Base-by-base conservation (phyloP, 2,113 vertebrate genomes). In the Accipiter cooperii region DNA sequence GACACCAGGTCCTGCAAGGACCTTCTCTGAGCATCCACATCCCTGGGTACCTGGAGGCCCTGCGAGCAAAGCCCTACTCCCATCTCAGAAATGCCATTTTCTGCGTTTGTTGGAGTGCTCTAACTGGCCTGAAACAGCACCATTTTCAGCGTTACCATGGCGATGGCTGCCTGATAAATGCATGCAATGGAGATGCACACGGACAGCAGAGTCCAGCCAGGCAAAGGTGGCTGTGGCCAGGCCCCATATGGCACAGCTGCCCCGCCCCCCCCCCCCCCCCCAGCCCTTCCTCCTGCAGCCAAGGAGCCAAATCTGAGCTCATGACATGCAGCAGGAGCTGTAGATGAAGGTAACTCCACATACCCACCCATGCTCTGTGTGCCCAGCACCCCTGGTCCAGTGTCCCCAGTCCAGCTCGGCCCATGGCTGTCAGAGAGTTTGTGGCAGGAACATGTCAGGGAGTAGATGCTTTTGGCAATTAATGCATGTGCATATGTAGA, bases 141-240 rank as follows among this genome's bases (percentile, higher is more conserved):
- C 87, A 89, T 91, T 84, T 81, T 46, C 78, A 89, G 79, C 0
- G 91, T 97, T 96, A 17, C 96, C 96, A 95, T 97, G 96, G 96
- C 2, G 2, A 97, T 75, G 61, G 55, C 51, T 76, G 77, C 55
- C 84, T 91, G 38, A 10, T 6, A 58, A 66, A 75, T 2, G 12
- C 1, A 0, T 21, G 71, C 64, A 38, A 4, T 31, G 68, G 77
- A 16, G 54, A 54, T 66, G 64, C 33, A 11, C 26, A 13, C 0
- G 4, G 64, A 57, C 10, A 12, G 87, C 84, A 36, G 78, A 60
- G 87, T 21, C 71, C 44, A 34, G 66, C 24, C 70, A 61, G 66
- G 42, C 26, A 76, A 28, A 73, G 40, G 54, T 9, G 28, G 13
- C 63, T 5, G 9, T 20, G 83, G 49, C 28, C 49, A 11, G 40